Conservation (phyloP, 1,140 invertebrate genomes). For the Drosophila ananassae region DNA sequence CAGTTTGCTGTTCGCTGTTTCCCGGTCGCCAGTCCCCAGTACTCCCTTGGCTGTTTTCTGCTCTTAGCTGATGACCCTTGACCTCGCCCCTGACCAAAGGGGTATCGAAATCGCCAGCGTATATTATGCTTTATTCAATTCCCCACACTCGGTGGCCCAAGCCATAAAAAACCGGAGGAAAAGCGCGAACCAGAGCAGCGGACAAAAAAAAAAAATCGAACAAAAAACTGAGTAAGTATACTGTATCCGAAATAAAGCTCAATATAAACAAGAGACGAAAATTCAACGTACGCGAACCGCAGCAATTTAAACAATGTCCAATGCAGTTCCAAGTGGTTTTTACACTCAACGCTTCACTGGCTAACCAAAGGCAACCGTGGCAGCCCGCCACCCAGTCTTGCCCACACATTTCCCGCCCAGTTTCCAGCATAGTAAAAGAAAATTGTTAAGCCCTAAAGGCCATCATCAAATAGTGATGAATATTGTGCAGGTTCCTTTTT, state of each 20-base stretch:
- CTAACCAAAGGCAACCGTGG: conserved; percentile 29
- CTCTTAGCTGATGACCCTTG: conserved; percentile 40
- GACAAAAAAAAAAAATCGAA: conserved; percentile 10
- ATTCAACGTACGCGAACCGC: conserved; percentile 78
- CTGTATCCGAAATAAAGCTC: conserved; percentile 63
- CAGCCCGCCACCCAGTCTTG: conserved; percentile 10
- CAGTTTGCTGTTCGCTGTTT: background rate
- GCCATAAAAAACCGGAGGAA: conserved; percentile 59
- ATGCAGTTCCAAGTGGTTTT: conserved; percentile 77
- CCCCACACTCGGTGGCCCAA: conserved; percentile 30
- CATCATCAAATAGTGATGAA: conserved; percentile 74
- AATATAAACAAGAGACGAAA: conserved; percentile 74
- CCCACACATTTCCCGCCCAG: conserved; percentile 27
- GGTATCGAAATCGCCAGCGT: conserved; percentile 54
- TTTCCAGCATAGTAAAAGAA: conserved; percentile 63
- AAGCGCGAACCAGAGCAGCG: conserved; percentile 16
- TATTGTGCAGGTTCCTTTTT: conserved; percentile 55
- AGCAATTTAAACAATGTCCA: conserved; percentile 82
- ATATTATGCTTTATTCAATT: conserved; percentile 69
- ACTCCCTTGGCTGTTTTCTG: background rate
- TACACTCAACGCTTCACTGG: conserved; percentile 56
- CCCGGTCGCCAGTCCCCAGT: background rate
- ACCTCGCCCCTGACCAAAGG: conserved; percentile 43
- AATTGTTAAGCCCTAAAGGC: conserved; percentile 58
- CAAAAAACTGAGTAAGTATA: conserved; percentile 26